These are phyloP conservation scores for Drosophila pectinifera DNA, from an alignment of 1,140 invertebrate genomes.

Conservation along the genomic window DNA sequence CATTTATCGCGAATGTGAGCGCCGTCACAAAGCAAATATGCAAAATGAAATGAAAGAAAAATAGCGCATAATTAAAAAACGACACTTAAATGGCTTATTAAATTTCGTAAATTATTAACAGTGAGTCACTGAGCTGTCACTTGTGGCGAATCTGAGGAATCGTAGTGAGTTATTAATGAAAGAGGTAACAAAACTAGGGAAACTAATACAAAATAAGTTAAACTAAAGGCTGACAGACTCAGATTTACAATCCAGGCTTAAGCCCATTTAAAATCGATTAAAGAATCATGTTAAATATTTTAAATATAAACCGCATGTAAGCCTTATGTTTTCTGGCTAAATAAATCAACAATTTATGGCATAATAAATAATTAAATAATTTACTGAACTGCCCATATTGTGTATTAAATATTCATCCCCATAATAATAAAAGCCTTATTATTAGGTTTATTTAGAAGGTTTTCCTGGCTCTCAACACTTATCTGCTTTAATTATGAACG, in stretches of 20 bases:
- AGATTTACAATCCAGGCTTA: no score
- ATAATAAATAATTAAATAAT: slow-evolving; percentile 20
- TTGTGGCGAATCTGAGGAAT: neutral
- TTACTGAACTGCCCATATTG: neutral
- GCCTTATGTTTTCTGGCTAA: no score
- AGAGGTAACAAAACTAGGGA: neutral
- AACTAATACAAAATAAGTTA: neutral
- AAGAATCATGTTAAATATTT: neutral
- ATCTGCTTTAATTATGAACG: slow-evolving; percentile 24
- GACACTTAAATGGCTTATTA: slow-evolving; percentile 8
- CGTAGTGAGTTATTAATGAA: no score
- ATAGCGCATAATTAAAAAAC: neutral
- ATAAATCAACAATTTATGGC: neutral
- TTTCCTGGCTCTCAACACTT: neutral
- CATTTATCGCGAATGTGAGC: neutral
- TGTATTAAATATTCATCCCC: slow-evolving; percentile 26
- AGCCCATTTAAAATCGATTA: no score
- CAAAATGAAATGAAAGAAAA: neutral
- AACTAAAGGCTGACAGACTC: neutral
- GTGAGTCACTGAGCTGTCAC: neutral
- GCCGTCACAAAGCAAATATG: slow-evolving; percentile 1
- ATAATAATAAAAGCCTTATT: slow-evolving; percentile 9
- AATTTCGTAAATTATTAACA: neutral
- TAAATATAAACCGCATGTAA: no score
- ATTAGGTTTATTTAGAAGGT: slow-evolving; percentile 16